Evolutionary conservation across 1,140 invertebrate genomes (phyloP).

Genomic region (Atopsyche davidsoni): DNA sequence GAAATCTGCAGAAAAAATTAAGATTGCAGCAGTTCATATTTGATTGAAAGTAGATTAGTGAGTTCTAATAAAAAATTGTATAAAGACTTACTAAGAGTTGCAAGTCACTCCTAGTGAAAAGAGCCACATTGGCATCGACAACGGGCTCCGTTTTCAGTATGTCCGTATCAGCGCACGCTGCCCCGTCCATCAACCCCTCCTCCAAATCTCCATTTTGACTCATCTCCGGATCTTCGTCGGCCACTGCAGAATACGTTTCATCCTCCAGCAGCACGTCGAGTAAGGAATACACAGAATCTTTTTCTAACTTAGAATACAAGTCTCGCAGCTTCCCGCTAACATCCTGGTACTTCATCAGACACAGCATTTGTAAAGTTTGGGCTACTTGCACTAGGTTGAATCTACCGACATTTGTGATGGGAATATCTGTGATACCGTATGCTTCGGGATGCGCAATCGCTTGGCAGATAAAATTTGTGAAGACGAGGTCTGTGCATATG

Average conservation of each 20-base stretch:
- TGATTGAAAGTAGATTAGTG: too few species aligned
- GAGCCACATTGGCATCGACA: conserved; percentile 23
- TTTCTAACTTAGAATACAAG: conserved; percentile 71
- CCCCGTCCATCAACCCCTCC: conserved; percentile 42
- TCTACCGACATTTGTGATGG: conserved; percentile 83
- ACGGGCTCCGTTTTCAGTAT: conserved; percentile 22
- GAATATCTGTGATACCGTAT: conserved; percentile 90
- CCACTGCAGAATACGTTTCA: conserved; percentile 28
- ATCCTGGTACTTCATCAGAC: conserved; percentile 75
- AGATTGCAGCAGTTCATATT: background rate
- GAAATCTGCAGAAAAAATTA: conserved; percentile 37
- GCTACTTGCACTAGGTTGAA: conserved; percentile 90
- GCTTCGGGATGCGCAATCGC: conserved; percentile 95
- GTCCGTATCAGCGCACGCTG: conserved; percentile 15
- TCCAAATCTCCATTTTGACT: conserved; percentile 50
- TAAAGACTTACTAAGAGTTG: conserved; percentile 23
- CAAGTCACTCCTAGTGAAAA: conserved; percentile 26
- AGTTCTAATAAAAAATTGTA: background rate
- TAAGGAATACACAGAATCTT: conserved; percentile 66
- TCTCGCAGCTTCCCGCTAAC: conserved; percentile 45
- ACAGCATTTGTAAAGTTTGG: conserved; percentile 87
- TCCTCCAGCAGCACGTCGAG: conserved; percentile 65
- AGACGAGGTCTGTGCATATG: conserved; percentile 88
- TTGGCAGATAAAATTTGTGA: conserved; percentile 92
- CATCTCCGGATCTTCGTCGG: conserved; percentile 40